Percentiles rank a stretch among this genome's conserved stretches.
phyloP scores from a whole-genome alignment of 2,888 invertebrate genomes.

The Brachyopa scutellaris region DNA sequence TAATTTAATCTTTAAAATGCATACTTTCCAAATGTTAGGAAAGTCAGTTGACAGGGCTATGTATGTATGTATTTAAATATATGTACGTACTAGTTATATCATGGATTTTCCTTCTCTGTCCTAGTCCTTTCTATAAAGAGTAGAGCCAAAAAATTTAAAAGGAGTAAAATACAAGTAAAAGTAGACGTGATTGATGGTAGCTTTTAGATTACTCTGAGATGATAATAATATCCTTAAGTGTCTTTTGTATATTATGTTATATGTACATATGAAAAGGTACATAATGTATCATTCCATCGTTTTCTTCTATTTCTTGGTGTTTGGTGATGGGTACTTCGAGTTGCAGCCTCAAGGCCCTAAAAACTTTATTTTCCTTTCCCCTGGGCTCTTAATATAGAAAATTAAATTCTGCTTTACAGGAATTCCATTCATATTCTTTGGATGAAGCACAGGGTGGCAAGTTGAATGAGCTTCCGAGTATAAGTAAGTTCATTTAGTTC shows the following conservation, averaged over 20 bases:
- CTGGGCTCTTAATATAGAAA: too few relatives aligned
- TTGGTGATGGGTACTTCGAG: too few relatives aligned
- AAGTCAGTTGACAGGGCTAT: constrained; percentile 34
- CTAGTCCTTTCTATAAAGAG: constrained; percentile 9
- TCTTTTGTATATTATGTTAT: not conserved
- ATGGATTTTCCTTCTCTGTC: constrained; percentile 31
- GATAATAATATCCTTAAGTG: constrained; percentile 36
- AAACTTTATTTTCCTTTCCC: too few relatives aligned
- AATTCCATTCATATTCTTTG: not conserved
- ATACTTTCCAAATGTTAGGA: constrained; percentile 26
- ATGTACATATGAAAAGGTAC: too few relatives aligned
- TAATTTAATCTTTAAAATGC: constrained; percentile 64
- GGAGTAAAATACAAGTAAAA: constrained; percentile 13
- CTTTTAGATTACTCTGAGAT: constrained; percentile 26
- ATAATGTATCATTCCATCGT: too few relatives aligned
- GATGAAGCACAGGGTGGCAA: not conserved
- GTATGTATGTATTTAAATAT: not conserved
- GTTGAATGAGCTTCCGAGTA: constrained; percentile 30
- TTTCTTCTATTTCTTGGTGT: too few relatives aligned
- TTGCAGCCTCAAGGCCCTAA: too few relatives aligned
- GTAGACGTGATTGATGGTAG: constrained; percentile 38
- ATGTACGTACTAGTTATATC: not conserved
- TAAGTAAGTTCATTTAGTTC: constrained; percentile 6
- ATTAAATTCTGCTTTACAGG: not conserved
- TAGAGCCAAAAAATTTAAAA: not conserved